Evolutionary conservation across 2,113 vertebrate genomes (phyloP), one percentile per base, ranked within the genome.

Genomic region (Syngnathus scovelli): DNA sequence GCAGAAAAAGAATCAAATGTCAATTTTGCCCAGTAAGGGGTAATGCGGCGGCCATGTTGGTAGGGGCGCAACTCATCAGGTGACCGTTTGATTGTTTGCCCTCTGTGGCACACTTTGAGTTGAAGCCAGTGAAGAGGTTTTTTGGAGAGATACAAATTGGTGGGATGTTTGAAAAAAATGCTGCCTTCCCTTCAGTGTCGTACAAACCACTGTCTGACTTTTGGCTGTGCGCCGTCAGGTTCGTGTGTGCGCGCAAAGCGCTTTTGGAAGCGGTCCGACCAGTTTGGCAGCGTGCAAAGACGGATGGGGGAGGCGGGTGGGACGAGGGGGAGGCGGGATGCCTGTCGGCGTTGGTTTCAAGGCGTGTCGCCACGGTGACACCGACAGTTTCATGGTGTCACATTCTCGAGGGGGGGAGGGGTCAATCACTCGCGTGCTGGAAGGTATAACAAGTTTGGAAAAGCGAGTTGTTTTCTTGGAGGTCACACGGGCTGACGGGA

Each of bases 321-420:
- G 37, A 10, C 67, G 77, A 74, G 84, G 27, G 16, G 1, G 5
- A 12, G 15, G 10, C 5, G 39, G 13, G 13, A 5, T 11, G 12
- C 6, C 38, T 48, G 10, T 49, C 2, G 33, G 58, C 38, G 56
- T 43, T 12, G 61, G 86, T 90, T 90, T 91, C 89, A 85, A 85
- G 90, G 91, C 80, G 91, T 84, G 90, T 44, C 61, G 41, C n/a
- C 21, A 12, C 82, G 46, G 0, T 33, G 9, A 1, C 16, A 61
- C 66, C 63, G 27, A 69, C 55, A 66, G 78, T 86, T 83, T 86
- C 78, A 8, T 10, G 1, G 10, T 7, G 18, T 12, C 18, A 16
- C n/a, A 27, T 21, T 63, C n/a, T 44, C 41, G 2, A 13, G 55
- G 55, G n/a, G 54, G 21, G 55, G 55, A 5, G 33, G 11, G 15